Base-by-base conservation (phyloP, 2,888 invertebrate species). In the Clistopyga incitator region DNA sequence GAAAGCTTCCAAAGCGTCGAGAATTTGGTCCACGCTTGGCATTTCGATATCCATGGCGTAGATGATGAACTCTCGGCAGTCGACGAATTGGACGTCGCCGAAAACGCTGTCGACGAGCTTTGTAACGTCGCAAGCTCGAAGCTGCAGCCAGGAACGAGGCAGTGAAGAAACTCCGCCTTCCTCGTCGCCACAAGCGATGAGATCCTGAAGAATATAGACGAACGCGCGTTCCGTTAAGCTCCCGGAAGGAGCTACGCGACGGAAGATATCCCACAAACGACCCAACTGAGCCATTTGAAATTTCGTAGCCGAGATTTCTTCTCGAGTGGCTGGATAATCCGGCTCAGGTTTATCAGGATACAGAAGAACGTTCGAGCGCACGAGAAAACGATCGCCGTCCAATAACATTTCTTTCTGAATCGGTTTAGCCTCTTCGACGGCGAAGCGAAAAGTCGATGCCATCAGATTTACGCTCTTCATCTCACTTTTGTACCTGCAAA, bases 41-140 rank as follows among this genome's bases (percentile, higher is more conserved):
- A 93, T 95, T 59, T 93, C 92, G 11, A 96, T 89, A 86, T 95
- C 94, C 45, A 96, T 90, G 88, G 95, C 95, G 88, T 94, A 95
- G 85, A 96, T 93, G 13, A 96, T 92, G 88, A 96, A 96, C 90
- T 96, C 96, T 88, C 95, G 94, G 96, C 96, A 96, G 87, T 96
- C 95, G 11, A 96, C 88, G 84, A 94, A 95, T 11, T 94, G 94
- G 0, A 94, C 93, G 61, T 94, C 94, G 0, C 95, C 95, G 89
- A 95, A 96, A 18, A 96, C 82, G 47, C 90, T 86, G 71, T 90
- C 90, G 0, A 95, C 93, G 50, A 95, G 87, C 86, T 92, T 93
- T 0, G 94, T 91, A 34, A 95, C 91, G 84, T 94, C 92, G 45
- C 93, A 93, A 0, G 94, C 93, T 84, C 94, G 92, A 13, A 95